Evolutionary conservation across 2,888 invertebrate genomes (phyloP).

Genomic region (Nomada flava): DNA sequence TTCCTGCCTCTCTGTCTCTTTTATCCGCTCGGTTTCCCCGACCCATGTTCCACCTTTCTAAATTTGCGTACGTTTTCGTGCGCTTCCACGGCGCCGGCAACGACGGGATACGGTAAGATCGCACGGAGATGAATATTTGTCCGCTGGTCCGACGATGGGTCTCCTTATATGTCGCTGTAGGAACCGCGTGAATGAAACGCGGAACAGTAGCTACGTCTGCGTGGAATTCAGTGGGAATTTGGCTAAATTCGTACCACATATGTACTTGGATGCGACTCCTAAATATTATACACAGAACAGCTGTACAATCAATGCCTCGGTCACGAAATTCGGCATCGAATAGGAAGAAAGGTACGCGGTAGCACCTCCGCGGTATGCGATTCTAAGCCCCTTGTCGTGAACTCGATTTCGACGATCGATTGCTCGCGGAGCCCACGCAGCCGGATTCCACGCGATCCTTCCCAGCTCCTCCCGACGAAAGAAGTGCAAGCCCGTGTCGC

Average conservation of each 20-base stretch:
- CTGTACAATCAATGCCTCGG: too few relatives aligned
- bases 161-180: too few relatives aligned
- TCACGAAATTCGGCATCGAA: too few relatives aligned
- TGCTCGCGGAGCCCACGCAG: conserved; percentile 44
- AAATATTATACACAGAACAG: too few relatives aligned
- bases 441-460: conserved; percentile 32
- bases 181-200: too few relatives aligned
- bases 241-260: too few relatives aligned
- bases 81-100: background rate
- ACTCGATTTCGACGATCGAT: conserved; percentile 44
- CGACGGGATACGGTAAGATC: conserved; percentile 1
- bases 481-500: conserved; percentile 50
- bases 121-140: conserved; percentile 12
- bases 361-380: background rate
- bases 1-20: conserved; percentile 1
- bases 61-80: conserved; percentile 51
- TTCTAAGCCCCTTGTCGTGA: background rate
- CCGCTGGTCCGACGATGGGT: background rate
- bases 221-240: background rate
- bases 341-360: too few relatives aligned
- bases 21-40: conserved; percentile 9
- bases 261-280: too few relatives aligned
- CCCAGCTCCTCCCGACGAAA: background rate
- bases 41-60: conserved; percentile 28
- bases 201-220: too few relatives aligned